Evolutionary conservation across 2,888 invertebrate species (phyloP), one percentile per base, ranked within the genome.

Genomic region (Andrena bicolor): DNA sequence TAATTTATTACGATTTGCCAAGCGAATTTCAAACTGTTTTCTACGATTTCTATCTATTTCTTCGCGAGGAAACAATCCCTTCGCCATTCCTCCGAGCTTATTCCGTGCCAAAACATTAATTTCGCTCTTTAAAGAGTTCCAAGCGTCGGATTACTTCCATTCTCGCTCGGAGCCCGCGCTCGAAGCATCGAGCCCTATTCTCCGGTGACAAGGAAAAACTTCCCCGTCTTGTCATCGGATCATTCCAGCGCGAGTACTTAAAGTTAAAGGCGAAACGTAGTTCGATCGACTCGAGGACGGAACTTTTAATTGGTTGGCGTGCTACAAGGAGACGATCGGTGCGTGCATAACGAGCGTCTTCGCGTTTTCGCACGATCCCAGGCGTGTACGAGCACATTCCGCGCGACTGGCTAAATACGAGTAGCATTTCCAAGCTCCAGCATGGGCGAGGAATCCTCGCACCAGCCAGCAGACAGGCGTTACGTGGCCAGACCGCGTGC

Each of bases 301-400:
- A 90, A 90, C 87, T 90, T 89, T 89, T 90, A 89, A 90, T 90
- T 90, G 88, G 88, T 80, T 76, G 70, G 60, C 69, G 61, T 63
- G 69, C 65, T 69, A 65, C 63, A 63, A 61, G 66, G 63, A 53
- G 64, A 51, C 65, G 49, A 53, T 32, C 53, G 74, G 61, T 80
- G 81, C 80, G 70, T 82, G 41, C 60, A 60, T 79, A 70, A 79
- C 73, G 70, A 74, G 65, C 65, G 13, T 35, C 60, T 32, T 6
- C 58, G 64, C 65, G 63, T 56, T 65, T 65, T 53, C 20, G 35
- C 32, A 20, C 75, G 69, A 32, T 35, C 53, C 32, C 30, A n/a
- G 3, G n/a, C 13, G 26, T n/a, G 56, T 60, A 23, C 8, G 56
- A 56, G 26, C 20, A 26, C 23, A 23, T 56, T 56, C 26, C 64